Conservation (phyloP, 2,113 vertebrate genomes). For the human (Homo sapiens) region GRCh38 chr7:85704501-85705000, state of each 20-base stretch:
- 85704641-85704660: not conserved
- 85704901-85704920: not conserved
- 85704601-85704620: not conserved
- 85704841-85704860: not conserved
- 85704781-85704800: not conserved
- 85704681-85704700: not conserved
- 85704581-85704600: not conserved
- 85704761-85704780: not conserved
- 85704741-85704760: not conserved
- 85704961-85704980: not conserved
- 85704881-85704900: not conserved
- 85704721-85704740: too few relatives aligned
- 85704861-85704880: not conserved
- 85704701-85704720: not conserved
- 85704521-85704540: not conserved
- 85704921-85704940: not conserved
- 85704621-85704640: not conserved
- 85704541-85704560: not conserved
- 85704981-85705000: conserved; percentile 57
- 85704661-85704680: not conserved
- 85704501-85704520: not conserved
- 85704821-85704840: not conserved
- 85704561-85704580: not conserved
- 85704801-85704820: not conserved
- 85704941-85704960: not conserved